Evolutionary conservation across 2,888 invertebrate genomes (phyloP).

Genomic region (Noctuana brunneofusca): DNA sequence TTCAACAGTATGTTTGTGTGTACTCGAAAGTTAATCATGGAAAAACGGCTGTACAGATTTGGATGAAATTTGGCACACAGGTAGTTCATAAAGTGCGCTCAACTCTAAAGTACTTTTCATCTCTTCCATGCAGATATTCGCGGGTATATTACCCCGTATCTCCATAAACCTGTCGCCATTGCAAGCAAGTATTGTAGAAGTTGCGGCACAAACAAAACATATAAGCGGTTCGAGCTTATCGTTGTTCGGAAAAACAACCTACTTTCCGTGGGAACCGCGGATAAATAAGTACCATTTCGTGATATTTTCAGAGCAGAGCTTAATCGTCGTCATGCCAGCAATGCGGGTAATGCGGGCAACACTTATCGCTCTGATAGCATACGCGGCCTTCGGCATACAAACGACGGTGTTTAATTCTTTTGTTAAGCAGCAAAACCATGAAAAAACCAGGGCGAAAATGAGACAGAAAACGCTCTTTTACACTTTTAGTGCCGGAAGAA

Average conservation of each 20-base stretch:
- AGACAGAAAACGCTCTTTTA: not conserved
- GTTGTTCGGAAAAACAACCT: not conserved
- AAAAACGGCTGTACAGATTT: too few species aligned
- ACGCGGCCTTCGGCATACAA: slow-evolving; percentile 9
- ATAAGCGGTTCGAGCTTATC: not conserved
- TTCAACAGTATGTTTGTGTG: too few species aligned
- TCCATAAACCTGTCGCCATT: not conserved
- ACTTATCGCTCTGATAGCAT: slow-evolving; percentile 11
- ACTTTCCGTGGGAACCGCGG: slow-evolving; percentile 10
- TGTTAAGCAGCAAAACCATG: not conserved
- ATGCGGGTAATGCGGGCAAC: slow-evolving; percentile 15
- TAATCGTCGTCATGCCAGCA: slow-evolving; percentile 11
- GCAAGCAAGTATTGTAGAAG: not conserved
- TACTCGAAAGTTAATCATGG: too few species aligned
- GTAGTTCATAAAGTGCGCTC: too few species aligned
- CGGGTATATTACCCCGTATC: too few species aligned
- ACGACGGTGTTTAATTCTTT: not conserved
- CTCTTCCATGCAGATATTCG: too few species aligned
- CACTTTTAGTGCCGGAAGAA: not conserved
- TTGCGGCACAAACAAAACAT: not conserved
- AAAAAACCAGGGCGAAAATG: not conserved
- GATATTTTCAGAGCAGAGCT: slow-evolving; percentile 20
- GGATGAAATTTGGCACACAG: too few species aligned
- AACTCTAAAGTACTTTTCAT: too few species aligned
- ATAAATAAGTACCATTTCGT: slow-evolving; percentile 16